Base-by-base conservation (phyloP, 2,797 vertebrate genomes). In the Semaprochilodus insignis region DNA sequence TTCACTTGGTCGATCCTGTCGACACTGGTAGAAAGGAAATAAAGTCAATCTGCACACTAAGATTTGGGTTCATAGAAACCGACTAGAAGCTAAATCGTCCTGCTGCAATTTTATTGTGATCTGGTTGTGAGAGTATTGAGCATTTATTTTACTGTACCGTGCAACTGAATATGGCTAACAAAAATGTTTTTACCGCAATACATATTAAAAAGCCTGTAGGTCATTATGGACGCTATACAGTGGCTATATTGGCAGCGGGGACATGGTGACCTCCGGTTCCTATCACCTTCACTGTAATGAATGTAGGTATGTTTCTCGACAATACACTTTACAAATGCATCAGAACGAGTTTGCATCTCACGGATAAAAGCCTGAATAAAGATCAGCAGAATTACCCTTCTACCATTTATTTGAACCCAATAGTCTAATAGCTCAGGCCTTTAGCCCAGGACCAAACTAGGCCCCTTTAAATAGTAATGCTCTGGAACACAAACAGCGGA, bases 401-500 rank as follows among this genome's bases (percentile, higher is more conserved):
- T 62, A 65, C 0, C 57, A 31, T 51, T 0, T 0, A 2, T 40
- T 10, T 60, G 59, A 27, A 74, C 13, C 66, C 34, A n/a, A 5
- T 70, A 44, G 11, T 4, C 36, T 70, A 77, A 77, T 63, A 83
- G 77, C 74, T 80, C 67, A 76, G 77, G 81, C 74, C 75, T 81
- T 55, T 77, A 73, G 54, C 62, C 67, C 67, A 82, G 63, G 77
- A 83, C 81, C 81, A 79, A 78, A 77, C 77, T 60, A 67, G 54
- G 77, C 66, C 83, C 85, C 82, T 88, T 85, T 85, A 88, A 88
- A 88, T 86, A 85, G 84, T 84, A 80, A 80, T 82, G 83, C 78
- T 81, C 78, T 77, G 86, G 83, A 76, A 88, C 85, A 84, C 78
- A 87, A 87, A 88, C 80, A 85, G 85, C 81, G 84, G 85, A 85